Base-by-base conservation (phyloP, 2,888 invertebrate species). In the Elgonia sp. region DNA sequence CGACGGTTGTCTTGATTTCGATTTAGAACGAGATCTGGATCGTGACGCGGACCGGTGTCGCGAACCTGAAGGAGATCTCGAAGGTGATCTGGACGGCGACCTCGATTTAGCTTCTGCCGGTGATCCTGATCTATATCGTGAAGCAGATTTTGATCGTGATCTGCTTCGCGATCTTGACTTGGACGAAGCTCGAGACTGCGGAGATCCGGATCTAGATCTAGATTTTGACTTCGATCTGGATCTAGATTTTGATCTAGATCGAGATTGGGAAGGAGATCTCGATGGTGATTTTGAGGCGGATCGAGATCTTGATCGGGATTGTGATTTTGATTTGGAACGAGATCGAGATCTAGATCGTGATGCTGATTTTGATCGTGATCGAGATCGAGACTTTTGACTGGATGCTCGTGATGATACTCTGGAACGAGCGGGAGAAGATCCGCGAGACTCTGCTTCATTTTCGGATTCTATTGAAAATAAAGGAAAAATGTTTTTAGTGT, bases 401-500 rank as follows among this genome's bases (percentile, higher is more conserved):
- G 94, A 85, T 9, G 82, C 90, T 84, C 91, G 92, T 12, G 93
- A 93, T 92, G 79, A 91, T 92, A 81, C 92, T 93, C 8, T 94
- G 94, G 21, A 92, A 93, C 21, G 65, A 16, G 57, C 94, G n/a
- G 93, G 92, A 1, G 95, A 95, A 39, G 94, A 93, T 0, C 96
- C 95, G 0, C 94, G 95, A 0, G 96, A 94, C 21, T 89, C 93
- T 9, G 88, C 93, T 87, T 94, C 95, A 67, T 94, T 94, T 55
- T 94, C 95, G 37, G 94, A 94, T 72, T 91, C 94, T 89, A 50
- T 29, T n/a, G 12, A 42, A 42, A 42, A 42, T 42, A 12, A 1
- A 42, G 7, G 42, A 2, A 42, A 9, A 1, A 42, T n/a, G n/a
- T n/a, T n/a, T n/a, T n/a, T n/a, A n/a, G n/a, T n/a, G n/a, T n/a